phyloP scores from a whole-genome alignment of 2,888 invertebrate genomes.

The Embidobia sp. region DNA sequence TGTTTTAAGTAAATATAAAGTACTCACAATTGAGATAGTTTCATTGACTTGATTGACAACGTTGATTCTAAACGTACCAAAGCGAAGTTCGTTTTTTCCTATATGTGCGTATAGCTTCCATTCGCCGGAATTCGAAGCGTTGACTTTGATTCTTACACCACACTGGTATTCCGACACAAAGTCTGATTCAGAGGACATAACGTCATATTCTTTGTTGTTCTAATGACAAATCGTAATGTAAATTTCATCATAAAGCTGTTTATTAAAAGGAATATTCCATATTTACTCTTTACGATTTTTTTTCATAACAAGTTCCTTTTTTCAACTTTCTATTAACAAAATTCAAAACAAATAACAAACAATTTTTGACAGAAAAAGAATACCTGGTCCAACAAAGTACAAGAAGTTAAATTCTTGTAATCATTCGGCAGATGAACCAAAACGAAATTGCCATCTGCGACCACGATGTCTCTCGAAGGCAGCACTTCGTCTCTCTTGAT shows the following conservation, averaged over 20 bases:
- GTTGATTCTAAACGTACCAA: conserved; percentile 23
- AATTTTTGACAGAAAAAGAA: too few relatives aligned
- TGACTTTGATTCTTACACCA: conserved; percentile 65
- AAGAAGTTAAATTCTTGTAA: conserved; percentile 44
- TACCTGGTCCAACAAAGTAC: conserved; percentile 34
- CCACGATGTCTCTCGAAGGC: conserved; percentile 25
- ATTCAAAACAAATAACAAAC: too few relatives aligned
- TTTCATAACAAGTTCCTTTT: neutral
- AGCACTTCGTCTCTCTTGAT: conserved; percentile 5
- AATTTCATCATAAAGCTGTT: too few relatives aligned
- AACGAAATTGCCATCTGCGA: conserved; percentile 51
- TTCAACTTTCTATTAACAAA: neutral
- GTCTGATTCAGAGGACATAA: conserved; percentile 27
- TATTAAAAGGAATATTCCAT: too few relatives aligned
- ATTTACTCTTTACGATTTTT: too few relatives aligned
- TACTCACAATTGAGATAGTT: conserved; percentile 25
- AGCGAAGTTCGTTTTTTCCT: conserved; percentile 24
- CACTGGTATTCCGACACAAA: conserved; percentile 60
- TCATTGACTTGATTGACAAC: conserved; percentile 26
- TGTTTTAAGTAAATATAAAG: too few relatives aligned
- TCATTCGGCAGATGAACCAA: conserved; percentile 13
- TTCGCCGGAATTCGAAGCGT: conserved; percentile 17
- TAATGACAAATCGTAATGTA: neutral
- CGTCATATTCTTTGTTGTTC: conserved; percentile 14
- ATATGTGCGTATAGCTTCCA: conserved; percentile 63